Percentiles rank a stretch among this genome's conserved stretches.
These are phyloP conservation scores for Haliclona indistincta DNA, from an alignment of 37 sponge, comb jelly and placozoan genomes.

Conservation along the genomic window DNA sequence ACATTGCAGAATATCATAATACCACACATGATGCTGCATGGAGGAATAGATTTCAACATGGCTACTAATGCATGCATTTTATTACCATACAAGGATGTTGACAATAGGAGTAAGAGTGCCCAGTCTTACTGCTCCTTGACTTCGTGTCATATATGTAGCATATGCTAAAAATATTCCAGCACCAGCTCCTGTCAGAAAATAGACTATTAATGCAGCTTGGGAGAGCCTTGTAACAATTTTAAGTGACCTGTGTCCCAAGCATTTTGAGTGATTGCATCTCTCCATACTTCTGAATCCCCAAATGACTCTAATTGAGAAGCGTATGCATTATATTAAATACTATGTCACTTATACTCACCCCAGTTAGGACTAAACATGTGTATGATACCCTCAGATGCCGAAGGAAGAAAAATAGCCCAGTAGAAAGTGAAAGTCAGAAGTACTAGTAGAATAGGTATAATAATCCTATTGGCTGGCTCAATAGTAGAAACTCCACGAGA, in stretches of 20 bases:
- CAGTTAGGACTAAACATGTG: constrained; percentile 84
- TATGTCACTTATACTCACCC: too few relatives aligned
- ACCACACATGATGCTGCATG: constrained; percentile 85
- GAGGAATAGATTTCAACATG: too few relatives aligned
- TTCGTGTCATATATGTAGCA: constrained; percentile 78
- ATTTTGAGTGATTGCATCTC: constrained; percentile 90
- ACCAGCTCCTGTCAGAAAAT: constrained; percentile 85
- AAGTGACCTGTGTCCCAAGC: constrained; percentile 89
- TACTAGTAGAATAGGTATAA: constrained; percentile 69
- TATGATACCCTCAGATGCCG: constrained; percentile 64
- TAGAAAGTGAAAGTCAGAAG: constrained; percentile 69
- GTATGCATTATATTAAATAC: too few relatives aligned
- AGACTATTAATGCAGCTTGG: too few relatives aligned
- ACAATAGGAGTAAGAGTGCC: constrained; percentile 64
- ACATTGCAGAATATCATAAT: constrained; percentile 73
- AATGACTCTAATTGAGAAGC: not conserved
- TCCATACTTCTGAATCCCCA: constrained; percentile 54
- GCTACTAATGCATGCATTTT: too few relatives aligned
- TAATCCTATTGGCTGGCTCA: constrained; percentile 73
- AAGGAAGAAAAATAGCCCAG: constrained; percentile 77
- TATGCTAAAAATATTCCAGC: constrained; percentile 68
- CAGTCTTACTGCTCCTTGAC: constrained; percentile 77
- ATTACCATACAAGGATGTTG: constrained; percentile 84
- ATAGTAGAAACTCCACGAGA: constrained; percentile 76
- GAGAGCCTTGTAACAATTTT: too few relatives aligned